Evolutionary conservation across 2,797 vertebrate species (phyloP).

Genomic region (Tamandua tetradactyla): DNA sequence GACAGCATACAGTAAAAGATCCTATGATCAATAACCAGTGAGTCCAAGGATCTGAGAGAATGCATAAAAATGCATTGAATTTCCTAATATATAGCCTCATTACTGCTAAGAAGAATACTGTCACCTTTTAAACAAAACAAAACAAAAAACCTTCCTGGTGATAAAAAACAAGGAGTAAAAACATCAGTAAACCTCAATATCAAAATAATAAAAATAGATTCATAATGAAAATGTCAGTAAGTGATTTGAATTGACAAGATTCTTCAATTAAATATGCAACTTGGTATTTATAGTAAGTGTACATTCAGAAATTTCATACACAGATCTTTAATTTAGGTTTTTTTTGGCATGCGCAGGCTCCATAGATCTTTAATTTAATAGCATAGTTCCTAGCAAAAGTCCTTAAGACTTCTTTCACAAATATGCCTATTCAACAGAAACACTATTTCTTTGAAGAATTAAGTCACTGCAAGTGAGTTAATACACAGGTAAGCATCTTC

Average conservation of each 20-base stretch:
- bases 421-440: conserved; percentile 17
- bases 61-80: conserved; percentile 60
- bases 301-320: conserved; percentile 58
- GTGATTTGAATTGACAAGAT: conserved; percentile 36
- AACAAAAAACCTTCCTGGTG: conserved; percentile 7
- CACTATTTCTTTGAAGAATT: conserved; percentile 18
- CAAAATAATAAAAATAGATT: conserved; percentile 49
- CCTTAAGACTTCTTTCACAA: neutral
- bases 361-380: conserved; percentile 12
- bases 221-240: conserved; percentile 28
- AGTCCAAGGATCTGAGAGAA: conserved; percentile 50
- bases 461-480: neutral
- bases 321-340: conserved; percentile 28
- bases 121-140: conserved; percentile 57
- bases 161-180: conserved; percentile 63
- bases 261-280: conserved; percentile 43
- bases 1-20: conserved; percentile 65
- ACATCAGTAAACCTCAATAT: conserved; percentile 15
- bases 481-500: neutral
- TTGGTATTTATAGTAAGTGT: neutral
- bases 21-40: conserved; percentile 73
- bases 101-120: conserved; percentile 61
- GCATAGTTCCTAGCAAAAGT: neutral
- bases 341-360: too few relatives aligned
- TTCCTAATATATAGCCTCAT: conserved; percentile 69